Evolutionary conservation across 2,113 vertebrate genomes (phyloP).

Genomic region (Archocentrus centrarchus): DNA sequence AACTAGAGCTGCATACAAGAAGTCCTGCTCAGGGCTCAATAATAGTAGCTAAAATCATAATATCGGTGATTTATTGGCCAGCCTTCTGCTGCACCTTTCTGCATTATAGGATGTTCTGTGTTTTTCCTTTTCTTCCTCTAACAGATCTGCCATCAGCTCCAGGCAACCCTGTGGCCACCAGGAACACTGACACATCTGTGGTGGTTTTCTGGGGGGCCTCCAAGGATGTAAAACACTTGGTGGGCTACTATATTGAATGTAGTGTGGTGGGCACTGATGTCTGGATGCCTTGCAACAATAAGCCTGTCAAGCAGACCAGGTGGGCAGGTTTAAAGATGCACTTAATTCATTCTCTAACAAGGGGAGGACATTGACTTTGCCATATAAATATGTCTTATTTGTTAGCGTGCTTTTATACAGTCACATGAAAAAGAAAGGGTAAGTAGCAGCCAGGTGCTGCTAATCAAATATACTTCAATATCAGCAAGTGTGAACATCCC

Average conservation of each 20-base stretch:
- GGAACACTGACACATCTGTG: slow-evolving; percentile 92
- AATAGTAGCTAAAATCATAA: neutral
- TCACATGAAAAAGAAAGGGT: neutral
- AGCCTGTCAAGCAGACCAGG: slow-evolving; percentile 93
- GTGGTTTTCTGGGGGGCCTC: slow-evolving; percentile 89
- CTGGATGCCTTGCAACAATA: slow-evolving; percentile 98
- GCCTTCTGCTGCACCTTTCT: neutral
- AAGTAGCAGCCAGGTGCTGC: neutral
- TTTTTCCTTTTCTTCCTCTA: neutral
- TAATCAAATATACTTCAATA: neutral
- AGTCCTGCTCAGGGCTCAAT: neutral
- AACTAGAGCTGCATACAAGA: neutral
- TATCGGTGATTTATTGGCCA: neutral
- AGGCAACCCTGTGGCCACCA: slow-evolving; percentile 83
- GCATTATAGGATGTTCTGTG: neutral
- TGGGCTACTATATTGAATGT: slow-evolving; percentile 94
- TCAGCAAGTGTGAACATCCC: neutral
- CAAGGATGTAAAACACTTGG: slow-evolving; percentile 86
- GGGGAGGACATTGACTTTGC: neutral
- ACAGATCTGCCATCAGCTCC: slow-evolving; percentile 91
- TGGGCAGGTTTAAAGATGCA: slow-evolving; percentile 48
- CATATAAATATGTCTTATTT: neutral
- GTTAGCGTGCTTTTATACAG: neutral
- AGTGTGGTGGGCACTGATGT: slow-evolving; percentile 87
- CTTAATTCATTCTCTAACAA: neutral